phyloP scores from a whole-genome alignment of 2,113 vertebrate genomes.

The Poeciliopsis occidentalis region DNA sequence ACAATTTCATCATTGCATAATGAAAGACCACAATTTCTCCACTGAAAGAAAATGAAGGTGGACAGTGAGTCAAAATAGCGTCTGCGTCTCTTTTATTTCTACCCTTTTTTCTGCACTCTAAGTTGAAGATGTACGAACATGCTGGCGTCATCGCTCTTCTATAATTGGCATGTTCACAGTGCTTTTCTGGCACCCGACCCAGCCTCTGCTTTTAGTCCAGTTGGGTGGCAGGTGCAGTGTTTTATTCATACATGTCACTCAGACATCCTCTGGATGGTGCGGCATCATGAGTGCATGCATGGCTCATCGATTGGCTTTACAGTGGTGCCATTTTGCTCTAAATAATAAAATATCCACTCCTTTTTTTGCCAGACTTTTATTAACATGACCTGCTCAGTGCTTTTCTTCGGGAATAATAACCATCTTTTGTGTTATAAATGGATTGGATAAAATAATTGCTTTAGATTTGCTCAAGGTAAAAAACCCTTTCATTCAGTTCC shows the following conservation, averaged over 20 bases:
- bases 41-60: neutral
- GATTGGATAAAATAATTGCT: constrained; percentile 25
- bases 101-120: constrained; percentile 26
- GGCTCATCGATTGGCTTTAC: constrained; percentile 37
- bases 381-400: constrained; percentile 42
- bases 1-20: neutral
- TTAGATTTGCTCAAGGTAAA: constrained; percentile 32
- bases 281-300: constrained; percentile 15
- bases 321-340: constrained; percentile 31
- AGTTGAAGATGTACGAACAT: constrained; percentile 50
- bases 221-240: constrained; percentile 27
- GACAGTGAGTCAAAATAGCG: constrained; percentile 1
- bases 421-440: constrained; percentile 28
- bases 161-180: constrained; percentile 55
- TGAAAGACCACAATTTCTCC: neutral
- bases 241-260: constrained; percentile 50
- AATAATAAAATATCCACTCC: constrained; percentile 25
- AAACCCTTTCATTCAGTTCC: constrained; percentile 17
- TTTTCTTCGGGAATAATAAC: constrained; percentile 37
- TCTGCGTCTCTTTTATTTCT: constrained; percentile 21
- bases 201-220: constrained; percentile 53
- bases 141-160: constrained; percentile 50
- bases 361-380: constrained; percentile 27
- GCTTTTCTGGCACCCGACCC: constrained; percentile 38
- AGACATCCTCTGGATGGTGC: constrained; percentile 31